Evolutionary conservation across 2,797 vertebrate species (phyloP), one percentile per base, ranked within the genome.

Genomic region (Rhabdomys pumilio): DNA sequence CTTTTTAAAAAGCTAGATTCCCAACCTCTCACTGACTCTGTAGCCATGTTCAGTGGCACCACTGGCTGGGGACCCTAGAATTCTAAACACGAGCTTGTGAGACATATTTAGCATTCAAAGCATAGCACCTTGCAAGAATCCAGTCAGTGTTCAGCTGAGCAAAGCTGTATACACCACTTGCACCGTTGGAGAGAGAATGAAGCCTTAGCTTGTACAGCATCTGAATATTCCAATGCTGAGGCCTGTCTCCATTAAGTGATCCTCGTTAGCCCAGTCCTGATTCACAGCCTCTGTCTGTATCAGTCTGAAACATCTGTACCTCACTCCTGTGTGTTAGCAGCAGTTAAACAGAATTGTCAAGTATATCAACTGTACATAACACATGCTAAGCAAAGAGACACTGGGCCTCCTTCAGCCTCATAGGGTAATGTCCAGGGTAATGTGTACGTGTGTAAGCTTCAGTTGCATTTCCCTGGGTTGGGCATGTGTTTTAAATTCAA

Each of bases 331-430:
- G 2, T 55, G 67, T 96, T 61, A n/a, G 85, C 11, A 4, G 69
- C 87, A 69, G 79, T 55, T 77, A 82, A 69, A 72, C 15, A 34
- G 57, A 87, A 79, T 26, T 14, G 83, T 57, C 15, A 50, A 59
- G 14, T 87, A 10, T 29, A 1, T 65, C 79, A 90, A 76, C 69
- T 87, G 4, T 93, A 67, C 57, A 38, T 59, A 57, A 29, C 17
- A n/a, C 65, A 84, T 94, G 10, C 93, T 88, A 69, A 77, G 17
- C 89, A 47, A 92, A 55, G 67, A 69, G 26, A n/a, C 55, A 7
- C 1, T 69, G 53, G 47, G 12, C 75, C 20, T 34, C 34, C 38
- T 89, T 50, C 0, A 24, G 57, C 69, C 57, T 91, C 69, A 80
- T 9, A 63, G 75, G 73, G 57, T 61, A 38, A 38, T 38, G 92